These are phyloP conservation scores for Euthynnus affinis DNA, from an alignment of 2,797 vertebrate species.

Conservation along the genomic window DNA sequence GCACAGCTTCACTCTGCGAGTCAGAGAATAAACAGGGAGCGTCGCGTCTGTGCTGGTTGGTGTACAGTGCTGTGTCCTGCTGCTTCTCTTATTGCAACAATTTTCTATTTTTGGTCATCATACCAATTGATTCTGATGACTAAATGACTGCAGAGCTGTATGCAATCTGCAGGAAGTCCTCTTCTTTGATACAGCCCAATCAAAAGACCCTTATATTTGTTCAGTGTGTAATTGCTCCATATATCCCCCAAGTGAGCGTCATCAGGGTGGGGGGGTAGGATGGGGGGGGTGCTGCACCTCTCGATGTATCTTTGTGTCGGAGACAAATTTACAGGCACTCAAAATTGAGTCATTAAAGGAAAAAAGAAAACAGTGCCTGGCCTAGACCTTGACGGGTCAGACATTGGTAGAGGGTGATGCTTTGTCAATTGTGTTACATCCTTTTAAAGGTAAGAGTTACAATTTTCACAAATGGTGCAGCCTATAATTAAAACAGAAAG, in stretches of 20 bases:
- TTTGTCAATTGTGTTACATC: neutral
- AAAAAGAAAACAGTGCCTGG: slow-evolving; percentile 8
- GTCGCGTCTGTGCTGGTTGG: neutral
- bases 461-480: neutral
- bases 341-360: neutral
- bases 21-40: slow-evolving; percentile 11
- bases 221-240: slow-evolving; percentile 2
- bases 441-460: slow-evolving; percentile 12
- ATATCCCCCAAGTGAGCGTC: too few relatives aligned
- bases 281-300: neutral
- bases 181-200: slow-evolving; percentile 16
- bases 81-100: slow-evolving; percentile 1
- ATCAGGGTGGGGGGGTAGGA: too few relatives aligned
- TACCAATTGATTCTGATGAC: neutral
- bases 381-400: neutral
- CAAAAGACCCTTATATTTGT: neutral
- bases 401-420: slow-evolving; percentile 2
- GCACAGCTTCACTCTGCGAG: neutral
- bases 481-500: neutral
- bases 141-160: slow-evolving; percentile 1
- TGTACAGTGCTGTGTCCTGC: neutral
- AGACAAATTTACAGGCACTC: slow-evolving; percentile 3
- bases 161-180: slow-evolving; percentile 8
- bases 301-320: neutral
- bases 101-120: slow-evolving; percentile 10